Percentiles rank a stretch among this genome's conserved stretches.
Conservation (phyloP, 2,888 invertebrate genomes). For the Clanis bilineata region DNA sequence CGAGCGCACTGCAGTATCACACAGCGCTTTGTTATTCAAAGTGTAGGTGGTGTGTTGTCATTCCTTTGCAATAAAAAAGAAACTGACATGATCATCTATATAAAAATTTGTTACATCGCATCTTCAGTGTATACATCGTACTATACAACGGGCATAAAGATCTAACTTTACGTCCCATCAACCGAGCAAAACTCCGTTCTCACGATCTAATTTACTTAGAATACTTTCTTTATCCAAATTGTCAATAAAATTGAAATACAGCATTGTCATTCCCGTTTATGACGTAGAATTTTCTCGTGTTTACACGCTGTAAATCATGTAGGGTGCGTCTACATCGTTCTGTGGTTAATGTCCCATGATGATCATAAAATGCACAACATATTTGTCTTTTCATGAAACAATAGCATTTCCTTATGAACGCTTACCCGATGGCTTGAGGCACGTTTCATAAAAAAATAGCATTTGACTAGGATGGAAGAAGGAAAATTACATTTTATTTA, state of each 20-base stretch:
- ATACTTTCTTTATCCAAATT: not conserved
- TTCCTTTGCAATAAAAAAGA: no score
- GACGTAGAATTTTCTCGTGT: not conserved
- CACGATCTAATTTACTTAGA: not conserved
- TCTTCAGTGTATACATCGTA: no score
- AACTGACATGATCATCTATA: no score
- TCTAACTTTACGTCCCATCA: not conserved
- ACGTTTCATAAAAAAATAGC: not conserved
- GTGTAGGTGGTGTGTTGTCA: no score
- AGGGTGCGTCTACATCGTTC: not conserved
- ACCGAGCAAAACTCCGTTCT: not conserved
- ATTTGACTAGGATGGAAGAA: not conserved
- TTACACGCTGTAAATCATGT: constrained; percentile 7
- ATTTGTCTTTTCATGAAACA: constrained; percentile 11
- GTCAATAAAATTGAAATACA: constrained; percentile 2
- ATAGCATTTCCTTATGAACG: constrained; percentile 4
- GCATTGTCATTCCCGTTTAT: constrained; percentile 5
- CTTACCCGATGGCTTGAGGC: not conserved
- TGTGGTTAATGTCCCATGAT: constrained; percentile 7
- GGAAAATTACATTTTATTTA: no score
- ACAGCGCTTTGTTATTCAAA: no score
- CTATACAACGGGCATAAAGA: no score
- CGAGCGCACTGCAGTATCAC: no score
- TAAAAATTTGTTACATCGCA: no score
- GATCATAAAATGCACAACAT: not conserved